Evolutionary conservation across 1,140 invertebrate genomes (phyloP).

Genomic region (Lepidurus arcticus): DNA sequence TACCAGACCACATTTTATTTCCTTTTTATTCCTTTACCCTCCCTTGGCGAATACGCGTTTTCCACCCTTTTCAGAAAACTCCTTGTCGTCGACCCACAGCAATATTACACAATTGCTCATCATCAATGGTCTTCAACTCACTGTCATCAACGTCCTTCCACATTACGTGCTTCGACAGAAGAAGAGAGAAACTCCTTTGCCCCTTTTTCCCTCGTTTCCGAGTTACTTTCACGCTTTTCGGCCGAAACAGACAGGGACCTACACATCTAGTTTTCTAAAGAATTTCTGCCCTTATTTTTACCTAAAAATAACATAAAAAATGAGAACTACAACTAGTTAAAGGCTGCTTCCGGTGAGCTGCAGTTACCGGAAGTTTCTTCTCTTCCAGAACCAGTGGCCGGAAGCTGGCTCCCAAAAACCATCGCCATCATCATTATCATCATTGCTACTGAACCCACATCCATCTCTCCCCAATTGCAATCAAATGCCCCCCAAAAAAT

Average conservation of each 20-base stretch:
- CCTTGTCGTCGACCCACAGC: not conserved
- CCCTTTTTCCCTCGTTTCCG: not conserved
- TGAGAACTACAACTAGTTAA: not conserved
- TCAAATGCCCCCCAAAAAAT: not conserved
- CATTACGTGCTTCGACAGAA: not conserved
- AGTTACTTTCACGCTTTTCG: not conserved
- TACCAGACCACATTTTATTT: not conserved
- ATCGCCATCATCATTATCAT: not conserved
- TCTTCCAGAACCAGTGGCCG: constrained; percentile 6
- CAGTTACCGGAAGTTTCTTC: constrained; percentile 2
- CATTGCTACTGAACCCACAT: not conserved
- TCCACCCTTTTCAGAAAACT: too few species aligned
- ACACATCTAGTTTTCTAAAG: not conserved
- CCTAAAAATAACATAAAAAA: not conserved
- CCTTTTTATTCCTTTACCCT: not conserved
- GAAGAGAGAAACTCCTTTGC: not conserved
- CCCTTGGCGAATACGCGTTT: not conserved
- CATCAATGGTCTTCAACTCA: constrained; percentile 5
- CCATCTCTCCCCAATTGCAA: not conserved
- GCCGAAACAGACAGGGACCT: too few species aligned
- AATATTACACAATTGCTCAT: not conserved
- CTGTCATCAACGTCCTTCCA: not conserved
- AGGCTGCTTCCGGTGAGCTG: not conserved
- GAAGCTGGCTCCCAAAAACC: constrained; percentile 9
- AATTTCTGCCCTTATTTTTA: not conserved